These are phyloP conservation scores for Clinocottus analis DNA, from an alignment of 2,113 vertebrate species.

Conservation along the genomic window DNA sequence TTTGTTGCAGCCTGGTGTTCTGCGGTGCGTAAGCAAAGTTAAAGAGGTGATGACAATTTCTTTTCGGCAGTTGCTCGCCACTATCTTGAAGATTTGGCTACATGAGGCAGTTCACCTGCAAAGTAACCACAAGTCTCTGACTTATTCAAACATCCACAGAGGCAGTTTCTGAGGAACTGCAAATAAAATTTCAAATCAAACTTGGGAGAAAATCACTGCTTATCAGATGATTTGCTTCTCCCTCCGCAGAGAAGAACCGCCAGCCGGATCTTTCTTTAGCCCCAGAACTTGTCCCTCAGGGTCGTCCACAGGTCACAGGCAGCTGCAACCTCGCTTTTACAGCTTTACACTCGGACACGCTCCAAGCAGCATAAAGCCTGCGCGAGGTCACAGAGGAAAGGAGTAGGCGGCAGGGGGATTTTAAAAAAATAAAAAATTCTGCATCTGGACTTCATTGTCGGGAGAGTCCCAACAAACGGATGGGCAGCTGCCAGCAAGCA, in stretches of 20 bases:
- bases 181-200: slow-evolving; percentile 28
- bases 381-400: slow-evolving; percentile 56
- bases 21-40: background rate
- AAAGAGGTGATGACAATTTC: slow-evolving; percentile 26
- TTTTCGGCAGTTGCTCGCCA: slow-evolving; percentile 11
- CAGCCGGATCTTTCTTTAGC: slow-evolving; percentile 42
- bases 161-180: slow-evolving; percentile 7
- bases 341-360: slow-evolving; percentile 64
- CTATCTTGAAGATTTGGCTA: background rate
- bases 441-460: slow-evolving; percentile 87
- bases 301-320: slow-evolving; percentile 76
- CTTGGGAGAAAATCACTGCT: slow-evolving; percentile 30
- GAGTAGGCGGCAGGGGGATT: slow-evolving; percentile 50
- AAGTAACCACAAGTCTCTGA: background rate
- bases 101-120: slow-evolving; percentile 33
- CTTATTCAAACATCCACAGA: slow-evolving; percentile 21
- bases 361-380: slow-evolving; percentile 34
- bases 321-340: slow-evolving; percentile 61
- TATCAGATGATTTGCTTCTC: slow-evolving; percentile 9
- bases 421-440: too few relatives aligned
- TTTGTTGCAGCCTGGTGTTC: slow-evolving; percentile 25
- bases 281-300: slow-evolving; percentile 52
- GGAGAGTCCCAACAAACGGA: slow-evolving; percentile 79
- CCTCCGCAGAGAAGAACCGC: slow-evolving; percentile 16
- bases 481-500: slow-evolving; percentile 76